Evolutionary conservation across 92 coral and sea anemone species (phyloP), one percentile per base, ranked within the genome.

Genomic region (Nematostella vectensis): DNA sequence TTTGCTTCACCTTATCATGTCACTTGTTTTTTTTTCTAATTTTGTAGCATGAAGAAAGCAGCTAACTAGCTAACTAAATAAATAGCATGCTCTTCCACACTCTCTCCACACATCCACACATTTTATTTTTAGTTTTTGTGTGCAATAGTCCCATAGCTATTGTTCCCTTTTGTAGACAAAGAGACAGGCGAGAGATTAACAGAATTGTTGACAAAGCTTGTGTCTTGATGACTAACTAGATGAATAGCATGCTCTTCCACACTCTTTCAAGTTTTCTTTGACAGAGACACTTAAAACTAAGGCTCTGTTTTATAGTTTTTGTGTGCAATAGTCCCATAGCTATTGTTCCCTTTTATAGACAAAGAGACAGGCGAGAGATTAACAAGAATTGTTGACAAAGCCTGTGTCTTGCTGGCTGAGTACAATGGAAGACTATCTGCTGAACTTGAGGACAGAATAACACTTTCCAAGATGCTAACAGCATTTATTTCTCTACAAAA

Each of bases 391-490:
- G 99, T 93, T 0, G 99, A 93, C 13, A 87, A 80, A 48, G 99
- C 99, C 15, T 93, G 99, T 62, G 63, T 93, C 47, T 64, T 93
- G 59, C 67, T 93, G 48, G 99, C 99, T 42, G 99, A 93, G 59
- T 93, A 93, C 50, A 93, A 93, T 47, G 99, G 99, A 0, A 63
- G 99, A 61, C 83, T 93, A 25, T 82, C 99, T 1, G 99, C 99
- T 12, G 99, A 93, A 39, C 67, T 93, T 4, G 99, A 93, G 47
- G 99, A 93, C 70, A 80, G 99, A 55, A 16, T 82, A 12, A 70
- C 78, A 4, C 82, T 93, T 22, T 87, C 96, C 19, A 93, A 93
- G 70, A 77, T 93, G 88, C 75, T 93, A 48, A 62, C 79, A 11
- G 80, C 93, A 19, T 93, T 87, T 54, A 68, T 93, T 23, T 69